These are phyloP conservation scores for Pseudomyrmex dendroicus DNA, from an alignment of 1,140 invertebrate species.

Conservation along the genomic window DNA sequence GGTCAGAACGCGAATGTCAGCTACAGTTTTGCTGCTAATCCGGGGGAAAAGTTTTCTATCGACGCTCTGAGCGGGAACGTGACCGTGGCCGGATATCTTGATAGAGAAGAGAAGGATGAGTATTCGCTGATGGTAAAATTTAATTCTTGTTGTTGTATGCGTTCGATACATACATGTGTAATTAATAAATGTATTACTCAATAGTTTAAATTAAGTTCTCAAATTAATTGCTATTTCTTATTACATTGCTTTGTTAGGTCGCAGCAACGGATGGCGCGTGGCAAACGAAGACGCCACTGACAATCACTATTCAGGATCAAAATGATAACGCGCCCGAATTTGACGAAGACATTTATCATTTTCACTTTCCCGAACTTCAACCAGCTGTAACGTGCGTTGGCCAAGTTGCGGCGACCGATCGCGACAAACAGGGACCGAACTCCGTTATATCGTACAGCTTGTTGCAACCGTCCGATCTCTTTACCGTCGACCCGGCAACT, in stretches of 20 bases:
- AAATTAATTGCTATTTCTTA: background rate
- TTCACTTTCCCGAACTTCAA: slow-evolving; percentile 95
- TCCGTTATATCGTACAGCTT: slow-evolving; percentile 96
- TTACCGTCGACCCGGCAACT: slow-evolving; percentile 95
- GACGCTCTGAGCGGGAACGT: slow-evolving; percentile 96
- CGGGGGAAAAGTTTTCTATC: slow-evolving; percentile 95
- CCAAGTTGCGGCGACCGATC: slow-evolving; percentile 94
- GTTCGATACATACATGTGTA: too few species aligned
- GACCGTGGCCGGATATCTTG: slow-evolving; percentile 93
- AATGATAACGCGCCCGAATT: slow-evolving; percentile 98
- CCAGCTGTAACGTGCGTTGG: slow-evolving; percentile 92
- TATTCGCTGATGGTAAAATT: slow-evolving; percentile 90
- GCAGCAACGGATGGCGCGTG: slow-evolving; percentile 94
- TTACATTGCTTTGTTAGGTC: slow-evolving; percentile 28
- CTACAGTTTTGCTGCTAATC: slow-evolving; percentile 95
- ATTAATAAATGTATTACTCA: too few species aligned
- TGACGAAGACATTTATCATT: slow-evolving; percentile 93
- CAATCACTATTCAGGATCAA: slow-evolving; percentile 97
- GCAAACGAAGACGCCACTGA: slow-evolving; percentile 94
- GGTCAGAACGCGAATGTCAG: slow-evolving; percentile 95
- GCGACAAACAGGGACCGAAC: slow-evolving; percentile 97
- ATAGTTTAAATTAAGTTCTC: too few species aligned
- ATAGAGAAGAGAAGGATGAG: slow-evolving; percentile 96
- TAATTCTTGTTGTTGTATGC: too few species aligned
- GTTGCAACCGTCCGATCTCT: slow-evolving; percentile 95